Evolutionary conservation across 2,888 invertebrate genomes (phyloP).

Genomic region (Eristalis intricaria): DNA sequence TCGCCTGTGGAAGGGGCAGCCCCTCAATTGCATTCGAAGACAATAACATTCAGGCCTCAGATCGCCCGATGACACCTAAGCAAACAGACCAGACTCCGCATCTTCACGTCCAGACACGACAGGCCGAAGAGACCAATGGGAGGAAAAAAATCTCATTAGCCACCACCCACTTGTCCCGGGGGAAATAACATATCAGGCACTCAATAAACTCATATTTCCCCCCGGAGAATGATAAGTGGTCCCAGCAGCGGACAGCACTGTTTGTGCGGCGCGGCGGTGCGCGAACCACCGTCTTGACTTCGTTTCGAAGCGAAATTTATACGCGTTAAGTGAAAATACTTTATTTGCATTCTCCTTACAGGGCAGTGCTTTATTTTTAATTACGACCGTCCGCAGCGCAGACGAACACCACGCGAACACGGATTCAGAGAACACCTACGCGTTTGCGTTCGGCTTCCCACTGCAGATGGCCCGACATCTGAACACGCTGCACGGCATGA

Average conservation of each 20-base stretch:
- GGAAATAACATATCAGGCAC: constrained; percentile 71
- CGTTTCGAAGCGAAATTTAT: constrained; percentile 8
- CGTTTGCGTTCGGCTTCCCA: not conserved
- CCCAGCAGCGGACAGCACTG: constrained; percentile 35
- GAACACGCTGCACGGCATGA: constrained; percentile 26
- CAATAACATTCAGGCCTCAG: constrained; percentile 45
- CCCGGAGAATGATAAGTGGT: constrained; percentile 61
- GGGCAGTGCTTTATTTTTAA: constrained; percentile 56
- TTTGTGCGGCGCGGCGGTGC: too few relatives aligned
- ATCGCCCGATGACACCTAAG: constrained; percentile 61
- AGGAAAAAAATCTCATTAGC: constrained; percentile 51
- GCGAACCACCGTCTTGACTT: not conserved
- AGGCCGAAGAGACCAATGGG: constrained; percentile 3
- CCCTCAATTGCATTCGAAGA: constrained; percentile 32
- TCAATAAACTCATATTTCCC: constrained; percentile 70
- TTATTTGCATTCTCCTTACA: constrained; percentile 69
- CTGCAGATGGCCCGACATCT: not conserved
- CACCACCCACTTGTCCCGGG: constrained; percentile 58
- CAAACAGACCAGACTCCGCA: constrained; percentile 40
- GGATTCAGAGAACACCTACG: constrained; percentile 42
- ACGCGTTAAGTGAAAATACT: constrained; percentile 25
- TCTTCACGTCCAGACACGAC: constrained; percentile 24
- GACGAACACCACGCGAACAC: constrained; percentile 31
- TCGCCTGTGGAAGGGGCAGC: not conserved
- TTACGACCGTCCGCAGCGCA: constrained; percentile 35